A percentile compares a stretch with the other conserved stretches of the same genome.
phyloP scores from a whole-genome alignment of 2,888 invertebrate genomes.

The Pristionchus fissidentatus region DNA sequence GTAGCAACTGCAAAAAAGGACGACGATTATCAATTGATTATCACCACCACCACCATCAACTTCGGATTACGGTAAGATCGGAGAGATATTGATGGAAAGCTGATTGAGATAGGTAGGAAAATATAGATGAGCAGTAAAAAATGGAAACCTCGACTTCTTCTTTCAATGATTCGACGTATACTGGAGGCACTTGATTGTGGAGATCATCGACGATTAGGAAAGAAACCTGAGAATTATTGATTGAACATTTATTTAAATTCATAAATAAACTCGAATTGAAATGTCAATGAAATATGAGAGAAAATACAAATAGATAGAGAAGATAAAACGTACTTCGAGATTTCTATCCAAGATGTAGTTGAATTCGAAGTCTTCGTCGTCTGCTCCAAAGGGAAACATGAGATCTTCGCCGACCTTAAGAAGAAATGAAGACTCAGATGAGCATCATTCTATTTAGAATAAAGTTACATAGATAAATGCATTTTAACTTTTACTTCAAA shows the following conservation, averaged over 20 bases:
- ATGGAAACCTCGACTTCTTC: conserved; percentile 60
- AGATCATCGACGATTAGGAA: conserved; percentile 69
- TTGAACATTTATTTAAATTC: neutral
- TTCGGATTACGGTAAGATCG: neutral
- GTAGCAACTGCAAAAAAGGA: conserved; percentile 56
- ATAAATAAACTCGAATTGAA: too few relatives aligned
- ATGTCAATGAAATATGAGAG: neutral
- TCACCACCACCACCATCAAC: neutral
- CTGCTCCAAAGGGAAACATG: conserved; percentile 69
- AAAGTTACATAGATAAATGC: too few relatives aligned
- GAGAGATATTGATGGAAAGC: neutral
- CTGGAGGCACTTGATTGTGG: conserved; percentile 69
- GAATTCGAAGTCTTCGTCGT: conserved; percentile 71
- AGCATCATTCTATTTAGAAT: too few relatives aligned
- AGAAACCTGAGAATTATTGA: conserved; percentile 52
- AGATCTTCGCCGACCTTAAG: conserved; percentile 65
- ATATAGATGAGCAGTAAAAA: neutral
- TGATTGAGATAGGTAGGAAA: neutral
- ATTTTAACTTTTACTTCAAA: too few relatives aligned
- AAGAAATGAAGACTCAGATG: neutral
- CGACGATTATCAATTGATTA: neutral
- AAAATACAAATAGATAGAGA: neutral
- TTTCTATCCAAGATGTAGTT: conserved; percentile 70
- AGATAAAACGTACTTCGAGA: conserved; percentile 59
- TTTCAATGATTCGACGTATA: conserved; percentile 66